Base-by-base conservation (phyloP, 2,113 vertebrate genomes). In the Clupea harengus region DNA sequence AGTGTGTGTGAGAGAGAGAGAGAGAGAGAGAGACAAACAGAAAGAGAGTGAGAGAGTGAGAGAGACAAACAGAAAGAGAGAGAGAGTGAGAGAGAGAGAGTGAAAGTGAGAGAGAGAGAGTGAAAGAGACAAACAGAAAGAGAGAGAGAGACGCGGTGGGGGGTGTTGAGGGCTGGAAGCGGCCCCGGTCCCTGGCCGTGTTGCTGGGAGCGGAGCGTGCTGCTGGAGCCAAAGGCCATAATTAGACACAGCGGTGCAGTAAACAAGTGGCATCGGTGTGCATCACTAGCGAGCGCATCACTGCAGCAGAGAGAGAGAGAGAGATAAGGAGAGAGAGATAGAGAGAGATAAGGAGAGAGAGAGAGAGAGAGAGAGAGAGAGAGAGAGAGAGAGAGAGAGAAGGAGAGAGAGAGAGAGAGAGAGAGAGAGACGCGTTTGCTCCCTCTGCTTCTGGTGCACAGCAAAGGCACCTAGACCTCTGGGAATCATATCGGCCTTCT, bases 191-290 rank as follows among this genome's bases (percentile, higher is more conserved):
- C 64, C 82, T 54, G 54, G 10, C 78, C 8, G n/a, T 81, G 52
- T 39, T 80, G 25, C 49, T 82, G 45, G 45, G 50, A 52, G 57
- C 32, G 6, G 39, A 85, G 44, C 60, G 6, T 60, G 47, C 32
- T 28, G 81, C 81, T 82, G 25, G 81, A 18, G 81, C 28, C 60
- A 64, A 28, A 50, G 78, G 25, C 67, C 75, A 46, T 85, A 83
- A 86, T 83, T 86, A 86, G 39, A 39, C 82, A 84, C 45, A 83
- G 86, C 39, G 45, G 57, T 83, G 81, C 67, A 44, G 82, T 85
- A 81, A 81, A 84, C 46, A 67, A 64, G 50, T 83, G 20, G 46
- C 86, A 82, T 32, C 64, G 28, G 44, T 72, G 57, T 44, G 81
- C 22, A 82, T 49, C 49, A 82, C 54, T 60, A 72, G 64, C 2